These are phyloP conservation scores for Anhinga anhinga DNA, from an alignment of 2,113 vertebrate species.

Conservation along the genomic window DNA sequence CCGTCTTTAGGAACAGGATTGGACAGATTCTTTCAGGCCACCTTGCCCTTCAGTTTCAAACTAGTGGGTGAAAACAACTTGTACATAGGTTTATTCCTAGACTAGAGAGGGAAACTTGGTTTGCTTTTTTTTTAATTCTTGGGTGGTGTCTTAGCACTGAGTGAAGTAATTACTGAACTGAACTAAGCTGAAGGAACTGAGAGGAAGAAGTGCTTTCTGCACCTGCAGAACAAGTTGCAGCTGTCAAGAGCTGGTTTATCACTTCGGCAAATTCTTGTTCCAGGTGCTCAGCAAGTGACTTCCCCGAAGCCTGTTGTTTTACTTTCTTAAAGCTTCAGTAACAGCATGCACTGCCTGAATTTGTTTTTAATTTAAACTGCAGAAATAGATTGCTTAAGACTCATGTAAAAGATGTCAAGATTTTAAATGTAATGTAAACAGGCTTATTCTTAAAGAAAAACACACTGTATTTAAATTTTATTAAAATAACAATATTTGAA, in stretches of 20 bases:
- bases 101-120: neutral
- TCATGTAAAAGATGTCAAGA: neutral
- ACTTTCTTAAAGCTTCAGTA: neutral
- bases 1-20: neutral
- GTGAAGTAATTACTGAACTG: constrained; percentile 12
- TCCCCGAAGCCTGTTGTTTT: constrained; percentile 33
- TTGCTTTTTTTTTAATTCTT: neutral
- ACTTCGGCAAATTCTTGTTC: constrained; percentile 43
- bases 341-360: neutral
- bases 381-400: neutral
- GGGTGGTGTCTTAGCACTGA: neutral
- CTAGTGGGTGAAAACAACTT: neutral
- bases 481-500: neutral
- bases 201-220: constrained; percentile 53
- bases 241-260: constrained; percentile 59
- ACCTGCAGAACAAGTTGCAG: constrained; percentile 60
- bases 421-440: neutral
- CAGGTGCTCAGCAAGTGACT: constrained; percentile 56
- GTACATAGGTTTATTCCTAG: neutral
- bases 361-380: neutral
- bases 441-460: neutral
- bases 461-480: neutral
- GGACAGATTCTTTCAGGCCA: neutral
- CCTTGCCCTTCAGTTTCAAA: neutral
- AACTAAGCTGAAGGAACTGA: constrained; percentile 5